phyloP scores from a whole-genome alignment of 2,888 invertebrate species.

The Hirudinaria manillensis region DNA sequence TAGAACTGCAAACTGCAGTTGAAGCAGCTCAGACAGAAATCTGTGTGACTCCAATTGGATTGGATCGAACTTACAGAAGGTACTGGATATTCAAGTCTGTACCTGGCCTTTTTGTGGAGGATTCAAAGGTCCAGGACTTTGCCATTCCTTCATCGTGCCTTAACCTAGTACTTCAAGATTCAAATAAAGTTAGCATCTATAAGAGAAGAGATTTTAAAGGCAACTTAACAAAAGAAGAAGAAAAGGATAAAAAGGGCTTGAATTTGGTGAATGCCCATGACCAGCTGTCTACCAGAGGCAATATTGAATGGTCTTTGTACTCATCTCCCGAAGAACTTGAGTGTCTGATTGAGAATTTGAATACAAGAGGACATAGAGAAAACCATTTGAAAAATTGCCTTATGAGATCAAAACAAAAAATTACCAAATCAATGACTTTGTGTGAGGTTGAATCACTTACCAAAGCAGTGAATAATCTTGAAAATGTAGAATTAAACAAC shows the following conservation, averaged over 20 bases:
- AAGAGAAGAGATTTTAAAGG: not conserved
- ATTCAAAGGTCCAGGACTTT: slow-evolving; percentile 56
- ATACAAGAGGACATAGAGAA: slow-evolving; percentile 78
- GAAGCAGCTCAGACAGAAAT: slow-evolving; percentile 45
- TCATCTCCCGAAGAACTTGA: slow-evolving; percentile 62
- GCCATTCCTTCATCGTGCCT: slow-evolving; percentile 42
- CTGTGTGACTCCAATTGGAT: slow-evolving; percentile 61
- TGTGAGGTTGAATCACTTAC: not conserved
- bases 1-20: slow-evolving; percentile 44
- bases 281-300: slow-evolving; percentile 30
- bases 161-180: slow-evolving; percentile 36
- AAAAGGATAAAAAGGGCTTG: slow-evolving; percentile 1
- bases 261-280: slow-evolving; percentile 25
- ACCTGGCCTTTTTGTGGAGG: slow-evolving; percentile 73
- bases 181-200: not conserved
- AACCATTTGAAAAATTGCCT: slow-evolving; percentile 61
- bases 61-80: slow-evolving; percentile 75
- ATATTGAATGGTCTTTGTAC: slow-evolving; percentile 35
- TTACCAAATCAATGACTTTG: slow-evolving; percentile 8
- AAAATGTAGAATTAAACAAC: not conserved
- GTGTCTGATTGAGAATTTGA: slow-evolving; percentile 67
- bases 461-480: not conserved
- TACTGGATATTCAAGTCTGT: slow-evolving; percentile 76
- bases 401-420: not conserved
- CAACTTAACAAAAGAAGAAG: not conserved